Evolutionary conservation across 2,888 invertebrate genomes (phyloP).

Genomic region (Nemotelus pantherinus): DNA sequence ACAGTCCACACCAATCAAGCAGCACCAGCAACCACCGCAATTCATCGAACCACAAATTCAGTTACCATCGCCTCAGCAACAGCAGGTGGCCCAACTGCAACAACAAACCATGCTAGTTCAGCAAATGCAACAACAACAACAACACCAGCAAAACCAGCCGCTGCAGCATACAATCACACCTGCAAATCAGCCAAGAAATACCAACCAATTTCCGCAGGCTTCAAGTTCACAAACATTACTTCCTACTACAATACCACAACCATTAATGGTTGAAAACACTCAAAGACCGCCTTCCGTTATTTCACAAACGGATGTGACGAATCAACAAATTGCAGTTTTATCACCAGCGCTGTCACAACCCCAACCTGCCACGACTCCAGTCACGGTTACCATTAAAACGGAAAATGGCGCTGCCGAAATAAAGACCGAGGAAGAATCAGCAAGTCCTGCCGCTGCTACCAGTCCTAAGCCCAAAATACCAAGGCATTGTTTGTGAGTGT

Average conservation of each 20-base stretch:
- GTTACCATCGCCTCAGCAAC: conserved; percentile 50
- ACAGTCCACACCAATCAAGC: conserved; percentile 26
- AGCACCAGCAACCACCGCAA: conserved; percentile 42
- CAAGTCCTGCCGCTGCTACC: conserved; percentile 46
- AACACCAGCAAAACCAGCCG: conserved; percentile 51
- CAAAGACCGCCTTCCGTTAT: conserved; percentile 49
- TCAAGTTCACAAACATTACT: no score
- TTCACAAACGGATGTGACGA: conserved; percentile 55
- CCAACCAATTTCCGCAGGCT: conserved; percentile 23
- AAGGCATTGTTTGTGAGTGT: conserved; percentile 66
- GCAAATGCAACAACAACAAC: conserved; percentile 51
- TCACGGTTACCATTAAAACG: conserved; percentile 47
- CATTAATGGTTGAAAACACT: conserved; percentile 33
- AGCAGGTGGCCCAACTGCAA: conserved; percentile 37
- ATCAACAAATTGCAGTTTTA: conserved; percentile 59
- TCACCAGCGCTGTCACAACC: conserved; percentile 40
- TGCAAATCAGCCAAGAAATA: conserved; percentile 46
- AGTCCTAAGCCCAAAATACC: conserved; percentile 64
- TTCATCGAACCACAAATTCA: conserved; percentile 45
- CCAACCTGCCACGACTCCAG: conserved; percentile 27
- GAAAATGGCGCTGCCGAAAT: conserved; percentile 51
- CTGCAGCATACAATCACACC: neutral
- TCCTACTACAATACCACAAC: neutral
- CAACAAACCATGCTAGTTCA: conserved; percentile 50
- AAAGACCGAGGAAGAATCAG: conserved; percentile 42